Evolutionary conservation across 2,113 vertebrate species (phyloP).

Genomic region (Alexandromys fortis): DNA sequence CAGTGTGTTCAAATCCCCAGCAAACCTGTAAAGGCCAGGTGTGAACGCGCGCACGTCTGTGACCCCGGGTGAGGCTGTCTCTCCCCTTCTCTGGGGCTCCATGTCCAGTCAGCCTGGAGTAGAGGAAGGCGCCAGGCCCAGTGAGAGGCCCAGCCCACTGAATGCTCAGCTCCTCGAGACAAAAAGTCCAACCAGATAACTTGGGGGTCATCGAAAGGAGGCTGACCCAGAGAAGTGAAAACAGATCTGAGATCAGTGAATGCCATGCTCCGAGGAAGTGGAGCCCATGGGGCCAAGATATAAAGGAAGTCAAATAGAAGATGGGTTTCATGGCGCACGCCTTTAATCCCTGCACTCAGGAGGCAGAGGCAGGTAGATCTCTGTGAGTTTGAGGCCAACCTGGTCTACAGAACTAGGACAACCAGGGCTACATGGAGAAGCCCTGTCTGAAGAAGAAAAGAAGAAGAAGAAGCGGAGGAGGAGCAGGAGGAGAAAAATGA

Average conservation of each 20-base stretch:
- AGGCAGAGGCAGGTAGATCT: background rate
- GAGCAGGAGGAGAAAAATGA: background rate
- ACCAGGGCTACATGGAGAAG: background rate
- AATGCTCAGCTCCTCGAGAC: too few relatives aligned
- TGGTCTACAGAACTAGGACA: background rate
- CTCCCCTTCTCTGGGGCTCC: background rate
- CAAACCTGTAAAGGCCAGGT: background rate
- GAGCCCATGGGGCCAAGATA: background rate
- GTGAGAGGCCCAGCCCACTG: background rate
- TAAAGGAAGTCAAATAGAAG: background rate
- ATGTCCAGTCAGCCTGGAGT: background rate
- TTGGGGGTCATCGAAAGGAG: background rate
- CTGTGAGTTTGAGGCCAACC: background rate
- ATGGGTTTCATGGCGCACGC: accelerated
- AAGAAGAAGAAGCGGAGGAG: background rate
- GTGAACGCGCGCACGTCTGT: background rate
- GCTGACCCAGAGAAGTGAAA: background rate
- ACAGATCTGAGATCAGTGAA: background rate
- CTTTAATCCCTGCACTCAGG: background rate
- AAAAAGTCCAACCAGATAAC: background rate
- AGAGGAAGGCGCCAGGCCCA: background rate
- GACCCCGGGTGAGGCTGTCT: background rate
- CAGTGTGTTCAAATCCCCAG: background rate
- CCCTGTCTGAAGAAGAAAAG: background rate
- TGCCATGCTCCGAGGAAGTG: background rate